Evolutionary conservation across 2,113 vertebrate species (phyloP).

Genomic region (Morone chrysops): DNA sequence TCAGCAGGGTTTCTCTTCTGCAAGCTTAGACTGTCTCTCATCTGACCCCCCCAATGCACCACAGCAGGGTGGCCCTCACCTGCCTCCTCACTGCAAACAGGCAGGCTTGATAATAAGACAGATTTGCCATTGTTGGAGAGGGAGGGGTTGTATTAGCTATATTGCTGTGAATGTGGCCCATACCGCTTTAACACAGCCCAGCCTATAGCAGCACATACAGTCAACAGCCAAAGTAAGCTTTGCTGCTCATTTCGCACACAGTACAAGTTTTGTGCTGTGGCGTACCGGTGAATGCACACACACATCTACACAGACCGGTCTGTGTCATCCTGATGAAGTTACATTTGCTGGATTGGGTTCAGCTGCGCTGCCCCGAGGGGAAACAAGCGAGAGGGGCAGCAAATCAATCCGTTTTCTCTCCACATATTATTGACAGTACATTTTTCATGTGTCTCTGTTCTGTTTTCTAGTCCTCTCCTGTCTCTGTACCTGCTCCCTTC

Average conservation of each 20-base stretch:
- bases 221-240: neutral
- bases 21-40: neutral
- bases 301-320: slow-evolving; percentile 2
- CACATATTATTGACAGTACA: slow-evolving; percentile 44
- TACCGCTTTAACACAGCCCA: neutral
- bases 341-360: slow-evolving; percentile 40
- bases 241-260: neutral
- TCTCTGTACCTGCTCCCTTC: slow-evolving; percentile 10
- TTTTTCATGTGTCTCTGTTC: slow-evolving; percentile 23
- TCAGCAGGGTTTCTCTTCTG: neutral
- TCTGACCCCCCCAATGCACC: slow-evolving; percentile 35
- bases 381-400: slow-evolving; percentile 31
- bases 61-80: slow-evolving; percentile 26
- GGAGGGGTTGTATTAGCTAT: neutral
- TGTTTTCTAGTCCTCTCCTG: neutral
- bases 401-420: slow-evolving; percentile 61
- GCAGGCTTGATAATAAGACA: neutral
- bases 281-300: neutral
- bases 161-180: neutral
- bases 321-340: slow-evolving; percentile 38
- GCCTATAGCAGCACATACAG: neutral
- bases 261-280: neutral
- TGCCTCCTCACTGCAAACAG: neutral
- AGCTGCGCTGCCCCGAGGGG: slow-evolving; percentile 50
- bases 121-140: neutral